phyloP scores from a whole-genome alignment of 1,140 invertebrate species.

The Aphaenogaster rudis region DNA sequence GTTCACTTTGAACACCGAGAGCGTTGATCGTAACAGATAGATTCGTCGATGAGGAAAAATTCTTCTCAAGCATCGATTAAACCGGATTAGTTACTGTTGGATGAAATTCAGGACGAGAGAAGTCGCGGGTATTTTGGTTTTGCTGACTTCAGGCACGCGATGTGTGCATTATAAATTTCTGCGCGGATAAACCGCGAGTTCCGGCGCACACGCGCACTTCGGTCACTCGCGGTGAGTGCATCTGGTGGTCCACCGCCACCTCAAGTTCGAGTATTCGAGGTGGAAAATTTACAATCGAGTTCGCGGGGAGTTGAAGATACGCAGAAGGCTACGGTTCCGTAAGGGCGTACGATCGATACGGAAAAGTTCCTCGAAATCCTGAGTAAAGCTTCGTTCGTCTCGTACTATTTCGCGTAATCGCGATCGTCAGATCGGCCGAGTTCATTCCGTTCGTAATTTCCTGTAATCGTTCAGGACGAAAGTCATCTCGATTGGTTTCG shows the following conservation, averaged over 20 bases:
- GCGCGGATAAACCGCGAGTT: conserved; percentile 50
- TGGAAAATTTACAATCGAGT: conserved; percentile 60
- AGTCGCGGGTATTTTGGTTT: conserved; percentile 24
- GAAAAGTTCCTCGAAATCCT: conserved; percentile 54
- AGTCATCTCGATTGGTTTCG: neutral
- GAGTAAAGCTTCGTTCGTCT: conserved; percentile 41
- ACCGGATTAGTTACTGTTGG: neutral
- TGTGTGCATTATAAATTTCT: conserved; percentile 46
- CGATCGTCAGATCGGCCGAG: conserved; percentile 19
- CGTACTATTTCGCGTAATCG: conserved; percentile 46
- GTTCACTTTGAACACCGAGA: neutral
- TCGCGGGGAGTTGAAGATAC: conserved; percentile 43
- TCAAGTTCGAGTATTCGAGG: conserved; percentile 27
- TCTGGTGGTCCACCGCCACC: conserved; percentile 19
- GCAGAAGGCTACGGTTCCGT: conserved; percentile 37
- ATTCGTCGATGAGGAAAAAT: neutral
- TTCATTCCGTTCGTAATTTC: conserved; percentile 28
- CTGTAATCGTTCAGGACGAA: neutral
- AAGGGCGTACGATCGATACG: conserved; percentile 41
- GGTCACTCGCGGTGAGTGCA: conserved; percentile 35
- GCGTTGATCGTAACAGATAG: neutral
- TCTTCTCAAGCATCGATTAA: neutral
- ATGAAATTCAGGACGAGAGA: neutral
- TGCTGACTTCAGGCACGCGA: neutral
- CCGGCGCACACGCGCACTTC: conserved; percentile 38